Base-by-base conservation (phyloP, 2,797 vertebrate genomes). In the Sparidentex hasta region DNA sequence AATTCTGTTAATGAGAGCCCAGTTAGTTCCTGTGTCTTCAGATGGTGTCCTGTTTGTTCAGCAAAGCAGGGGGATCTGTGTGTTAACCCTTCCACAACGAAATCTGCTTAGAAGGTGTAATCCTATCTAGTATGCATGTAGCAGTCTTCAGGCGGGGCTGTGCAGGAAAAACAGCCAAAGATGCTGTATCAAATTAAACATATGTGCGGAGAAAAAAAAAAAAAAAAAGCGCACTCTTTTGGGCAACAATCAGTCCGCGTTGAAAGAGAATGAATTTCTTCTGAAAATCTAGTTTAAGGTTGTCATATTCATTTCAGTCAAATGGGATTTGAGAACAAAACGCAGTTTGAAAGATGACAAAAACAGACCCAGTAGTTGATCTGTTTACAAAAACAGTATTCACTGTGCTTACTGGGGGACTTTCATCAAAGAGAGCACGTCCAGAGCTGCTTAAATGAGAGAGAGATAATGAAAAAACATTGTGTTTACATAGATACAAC, bases 21-120 rank as follows among this genome's bases (percentile, higher is more conserved):
- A 77, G 87, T 85, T 77, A 90, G 94, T 90, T 94, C 90, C 91
- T 93, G 92, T 91, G 92, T 94, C 94, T 95, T 94, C 93, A 93
- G 90, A 93, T 88, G 92, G 81, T 92, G 91, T 94, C 93, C 89
- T 93, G 92, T 95, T 93, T 93, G 90, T 95, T 94, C 88, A 87
- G 93, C 88, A 94, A 85, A 92, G 93, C 91, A 93, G 83, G 91
- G 93, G 93, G 90, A 94, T 94, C 91, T 84, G 84, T 83, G 84
- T 83, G 89, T 94, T 94, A 95, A 95, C 93, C 94, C 95, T 94
- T 95, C 94, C 91, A 88, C 92, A 91, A 93, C 88, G 44, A 94
- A 95, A 96, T 95, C 91, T 95, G 91, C 95, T 96, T 95, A 95
- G 93, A 94, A 94, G 93, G 95, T 96, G 95, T 96, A 95, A 96